These are phyloP conservation scores for Syndactyla subalaris DNA, from an alignment of 2,797 vertebrate genomes.

Conservation along the genomic window DNA sequence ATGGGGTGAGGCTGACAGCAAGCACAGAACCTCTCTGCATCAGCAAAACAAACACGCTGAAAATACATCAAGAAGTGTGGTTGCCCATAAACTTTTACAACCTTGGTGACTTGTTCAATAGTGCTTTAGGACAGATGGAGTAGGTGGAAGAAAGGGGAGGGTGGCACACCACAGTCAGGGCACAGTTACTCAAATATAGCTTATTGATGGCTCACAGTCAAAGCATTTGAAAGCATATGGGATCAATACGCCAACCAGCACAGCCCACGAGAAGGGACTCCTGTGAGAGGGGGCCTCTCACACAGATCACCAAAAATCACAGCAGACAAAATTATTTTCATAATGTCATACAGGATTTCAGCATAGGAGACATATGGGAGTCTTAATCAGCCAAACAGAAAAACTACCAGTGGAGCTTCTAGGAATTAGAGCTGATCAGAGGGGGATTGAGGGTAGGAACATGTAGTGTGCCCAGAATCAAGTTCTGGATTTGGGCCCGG, in stretches of 20 bases:
- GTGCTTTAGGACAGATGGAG: neutral
- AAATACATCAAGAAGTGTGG: neutral
- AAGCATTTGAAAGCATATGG: neutral
- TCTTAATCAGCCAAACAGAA: neutral
- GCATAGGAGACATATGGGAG: neutral
- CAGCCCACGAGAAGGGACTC: neutral
- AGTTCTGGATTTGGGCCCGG: neutral
- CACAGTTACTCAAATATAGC: neutral
- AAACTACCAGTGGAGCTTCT: neutral
- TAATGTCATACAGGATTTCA: neutral
- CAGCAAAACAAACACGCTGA: neutral
- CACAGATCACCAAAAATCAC: neutral
- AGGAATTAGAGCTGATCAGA: neutral
- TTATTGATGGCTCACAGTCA: neutral
- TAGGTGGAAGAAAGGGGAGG: neutral
- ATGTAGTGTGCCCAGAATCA: neutral
- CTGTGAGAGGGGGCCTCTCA: neutral
- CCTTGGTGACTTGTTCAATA: neutral
- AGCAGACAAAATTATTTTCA: neutral
- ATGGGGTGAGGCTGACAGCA: neutral
- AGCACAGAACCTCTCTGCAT: rapidly evolving
- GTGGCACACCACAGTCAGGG: neutral
- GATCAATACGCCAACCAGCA: neutral
- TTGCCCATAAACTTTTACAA: neutral
- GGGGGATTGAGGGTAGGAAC: neutral